Base-by-base conservation (phyloP, 2,888 invertebrate species). In the Theretra japonica region DNA sequence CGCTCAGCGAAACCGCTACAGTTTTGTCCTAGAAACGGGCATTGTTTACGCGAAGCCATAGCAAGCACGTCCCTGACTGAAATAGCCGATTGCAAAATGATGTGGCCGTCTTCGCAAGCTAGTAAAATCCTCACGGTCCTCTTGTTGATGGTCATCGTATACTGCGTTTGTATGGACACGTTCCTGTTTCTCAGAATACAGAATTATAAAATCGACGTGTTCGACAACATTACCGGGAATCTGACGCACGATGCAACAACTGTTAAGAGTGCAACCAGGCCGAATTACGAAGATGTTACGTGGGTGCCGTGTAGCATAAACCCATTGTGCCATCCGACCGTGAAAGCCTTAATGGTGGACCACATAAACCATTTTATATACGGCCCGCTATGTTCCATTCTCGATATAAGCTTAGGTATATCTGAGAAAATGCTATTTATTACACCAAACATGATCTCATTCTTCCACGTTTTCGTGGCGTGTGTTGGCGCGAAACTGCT, bases 331-430 rank as follows among this genome's bases (percentile, higher is more conserved):
- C 96, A 97, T 80, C 96, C 98, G 1, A 98, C 98, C 0, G 97
- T 97, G 0, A 98, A 98, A 90, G 96, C 97, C 1, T 87, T 98
- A 71, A 95, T 98, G 94, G 92, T 97, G 69, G 98, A 98, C 86
- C 97, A 97, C 76, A 95, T 97, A 5, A 98, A 98, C 85, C 97
- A 97, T 82, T 98, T 98, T 83, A 91, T 98, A 25, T 96, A 98
- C 82, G 96, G 96, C 1, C 98, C 98, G 0, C 86, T 97, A 62
- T 97, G 97, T n/a, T 95, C 96, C 5, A 89, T 97, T 28, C 91
- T 97, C 50, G 97, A 98, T 84, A 89, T 95, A 80, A 88, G 96
- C 7, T 88, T 97, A 28, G 95, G 95, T 2, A 96, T 97, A 79
- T 96, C 96, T 0, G 91, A 95, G 7, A 93, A 90, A 68, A 86